phyloP scores from a whole-genome alignment of 1,140 invertebrate species.

The Spodoptera frugiperda region DNA sequence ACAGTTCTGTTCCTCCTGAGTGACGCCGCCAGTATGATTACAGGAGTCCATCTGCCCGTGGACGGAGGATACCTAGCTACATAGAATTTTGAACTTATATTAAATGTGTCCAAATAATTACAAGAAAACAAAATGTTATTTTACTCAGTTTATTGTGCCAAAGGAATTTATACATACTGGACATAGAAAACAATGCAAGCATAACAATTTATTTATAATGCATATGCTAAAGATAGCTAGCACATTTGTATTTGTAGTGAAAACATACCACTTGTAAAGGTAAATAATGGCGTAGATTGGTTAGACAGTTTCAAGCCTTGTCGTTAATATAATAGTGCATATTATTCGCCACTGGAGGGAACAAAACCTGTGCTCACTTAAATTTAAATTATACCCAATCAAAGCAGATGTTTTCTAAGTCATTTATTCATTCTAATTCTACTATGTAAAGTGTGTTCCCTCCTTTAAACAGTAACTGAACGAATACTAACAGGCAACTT shows the following conservation, averaged over 20 bases:
- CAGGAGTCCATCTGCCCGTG: constrained; percentile 91
- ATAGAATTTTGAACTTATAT: constrained; percentile 52
- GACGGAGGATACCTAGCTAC: constrained; percentile 91
- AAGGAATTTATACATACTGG: constrained; percentile 84
- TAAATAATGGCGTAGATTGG: constrained; percentile 60
- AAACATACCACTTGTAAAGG: constrained; percentile 67
- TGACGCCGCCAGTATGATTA: constrained; percentile 93
- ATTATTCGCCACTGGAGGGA: constrained; percentile 69
- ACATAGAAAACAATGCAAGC: constrained; percentile 85
- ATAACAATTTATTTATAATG: constrained; percentile 82
- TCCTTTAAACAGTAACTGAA: constrained; percentile 55
- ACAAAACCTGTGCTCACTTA: constrained; percentile 64
- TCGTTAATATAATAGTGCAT: constrained; percentile 59
- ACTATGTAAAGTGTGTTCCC: constrained; percentile 65
- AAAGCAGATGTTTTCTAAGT: constrained; percentile 68
- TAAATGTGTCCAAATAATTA: constrained; percentile 52
- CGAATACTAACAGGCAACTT: constrained; percentile 49
- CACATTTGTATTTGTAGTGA: constrained; percentile 67
- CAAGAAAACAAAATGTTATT: constrained; percentile 61
- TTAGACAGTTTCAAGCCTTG: constrained; percentile 50
- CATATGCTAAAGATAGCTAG: constrained; percentile 77
- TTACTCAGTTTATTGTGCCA: constrained; percentile 85
- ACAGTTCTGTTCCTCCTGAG: constrained; percentile 93
- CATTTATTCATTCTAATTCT: constrained; percentile 67
- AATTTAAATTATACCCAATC: constrained; percentile 73